Conservation (phyloP, 1,140 invertebrate species). For the Solen grandis region DNA sequence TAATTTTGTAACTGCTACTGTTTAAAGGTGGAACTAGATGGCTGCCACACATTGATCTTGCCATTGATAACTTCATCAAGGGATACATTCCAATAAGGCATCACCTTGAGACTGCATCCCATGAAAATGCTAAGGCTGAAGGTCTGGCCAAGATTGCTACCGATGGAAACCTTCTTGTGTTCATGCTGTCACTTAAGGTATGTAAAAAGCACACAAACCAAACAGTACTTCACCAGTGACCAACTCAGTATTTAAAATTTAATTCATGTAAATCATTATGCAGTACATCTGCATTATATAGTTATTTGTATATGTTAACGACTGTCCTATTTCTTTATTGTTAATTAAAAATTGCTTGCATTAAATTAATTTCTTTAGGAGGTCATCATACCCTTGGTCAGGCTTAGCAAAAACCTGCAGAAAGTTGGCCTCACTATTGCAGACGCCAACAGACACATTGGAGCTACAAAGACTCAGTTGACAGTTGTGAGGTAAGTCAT, state of each 20-base stretch:
- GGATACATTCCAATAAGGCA: background rate
- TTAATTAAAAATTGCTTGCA: background rate
- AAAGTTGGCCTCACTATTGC: conserved; percentile 14
- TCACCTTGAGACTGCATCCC: conserved; percentile 29
- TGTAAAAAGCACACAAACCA: background rate
- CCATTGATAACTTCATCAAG: conserved; percentile 4
- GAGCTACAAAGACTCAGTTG: conserved; percentile 14
- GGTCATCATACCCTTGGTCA: conserved; percentile 7
- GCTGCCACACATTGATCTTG: conserved; percentile 12
- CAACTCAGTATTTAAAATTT: background rate
- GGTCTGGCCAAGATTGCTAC: conserved; percentile 10
- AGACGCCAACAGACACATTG: conserved; percentile 12
- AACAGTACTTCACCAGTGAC: too few species aligned
- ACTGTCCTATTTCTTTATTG: background rate
- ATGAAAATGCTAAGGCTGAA: conserved; percentile 19
- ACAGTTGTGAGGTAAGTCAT: conserved; percentile 6
- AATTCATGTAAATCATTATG: background rate
- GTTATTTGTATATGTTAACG: background rate
- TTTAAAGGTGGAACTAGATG: conserved; percentile 26
- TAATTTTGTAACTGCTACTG: background rate
- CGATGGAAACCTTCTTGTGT: conserved; percentile 13
- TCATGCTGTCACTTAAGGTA: conserved; percentile 15
- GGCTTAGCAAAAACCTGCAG: conserved; percentile 29
- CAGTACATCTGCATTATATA: background rate
- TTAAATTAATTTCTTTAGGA: conserved; percentile 9